Conservation (phyloP, 1,140 invertebrate genomes). For the Ceratosolen fusciceps region DNA sequence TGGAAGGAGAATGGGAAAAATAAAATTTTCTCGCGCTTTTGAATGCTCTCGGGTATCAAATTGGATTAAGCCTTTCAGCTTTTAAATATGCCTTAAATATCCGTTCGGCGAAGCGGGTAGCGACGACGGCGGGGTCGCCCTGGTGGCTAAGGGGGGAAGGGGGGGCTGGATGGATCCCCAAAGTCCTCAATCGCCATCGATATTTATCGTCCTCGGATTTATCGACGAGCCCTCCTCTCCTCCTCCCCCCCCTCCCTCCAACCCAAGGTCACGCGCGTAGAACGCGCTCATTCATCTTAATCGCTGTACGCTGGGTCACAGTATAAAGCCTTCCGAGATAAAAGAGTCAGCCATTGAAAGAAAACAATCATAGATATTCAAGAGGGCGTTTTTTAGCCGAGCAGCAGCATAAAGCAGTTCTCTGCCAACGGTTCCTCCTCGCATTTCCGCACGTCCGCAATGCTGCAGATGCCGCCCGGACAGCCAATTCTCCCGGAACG, state of each 20-base stretch:
- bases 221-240: too few species aligned
- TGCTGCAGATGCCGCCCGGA: not conserved
- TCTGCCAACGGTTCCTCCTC: not conserved
- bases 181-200: too few species aligned
- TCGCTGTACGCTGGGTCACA: not conserved
- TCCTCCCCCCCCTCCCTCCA: too few species aligned
- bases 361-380: not conserved
- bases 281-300: not conserved
- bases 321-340: not conserved
- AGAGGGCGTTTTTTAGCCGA: not conserved
- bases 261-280: too few species aligned
- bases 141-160: too few species aligned
- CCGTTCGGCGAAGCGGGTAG: too few species aligned
- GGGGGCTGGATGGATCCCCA: too few species aligned
- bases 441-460: slow-evolving; percentile 1
- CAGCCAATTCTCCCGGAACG: not conserved
- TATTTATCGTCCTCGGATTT: too few species aligned
- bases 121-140: too few species aligned
- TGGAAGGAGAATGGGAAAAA: not conserved
- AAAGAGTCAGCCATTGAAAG: not conserved
- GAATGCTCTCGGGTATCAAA: not conserved
- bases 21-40: not conserved
- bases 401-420: not conserved
- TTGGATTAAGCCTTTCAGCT: not conserved
- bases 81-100: not conserved